phyloP scores from a whole-genome alignment of 2,888 invertebrate genomes.

The Drosophila melanosoma region DNA sequence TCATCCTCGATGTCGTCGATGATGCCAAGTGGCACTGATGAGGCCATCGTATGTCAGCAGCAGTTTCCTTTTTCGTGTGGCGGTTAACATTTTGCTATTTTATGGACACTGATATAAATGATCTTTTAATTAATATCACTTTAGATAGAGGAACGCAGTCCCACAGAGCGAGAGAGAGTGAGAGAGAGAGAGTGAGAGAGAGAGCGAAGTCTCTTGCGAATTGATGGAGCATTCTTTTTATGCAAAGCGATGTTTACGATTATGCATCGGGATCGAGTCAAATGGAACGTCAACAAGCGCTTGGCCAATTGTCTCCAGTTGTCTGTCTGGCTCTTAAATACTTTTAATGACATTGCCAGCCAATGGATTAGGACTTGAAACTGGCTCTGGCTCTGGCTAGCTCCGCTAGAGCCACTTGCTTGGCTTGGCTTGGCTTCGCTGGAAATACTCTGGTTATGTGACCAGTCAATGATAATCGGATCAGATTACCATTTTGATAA shows the following conservation, averaged over 20 bases:
- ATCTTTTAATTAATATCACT: constrained; percentile 82
- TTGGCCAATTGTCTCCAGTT: constrained; percentile 52
- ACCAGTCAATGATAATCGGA: constrained; percentile 77
- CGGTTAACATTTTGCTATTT: constrained; percentile 77
- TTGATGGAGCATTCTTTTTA: constrained; percentile 83
- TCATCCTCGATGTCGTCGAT: constrained; percentile 44
- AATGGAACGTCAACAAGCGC: constrained; percentile 52
- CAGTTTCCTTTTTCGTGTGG: constrained; percentile 49
- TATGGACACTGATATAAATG: constrained; percentile 81
- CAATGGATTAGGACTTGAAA: constrained; percentile 67
- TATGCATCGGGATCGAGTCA: constrained; percentile 64
- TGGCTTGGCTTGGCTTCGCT: constrained; percentile 9
- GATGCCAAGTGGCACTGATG: constrained; percentile 82
- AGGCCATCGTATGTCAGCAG: constrained; percentile 69
- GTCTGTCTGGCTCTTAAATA: constrained; percentile 66
- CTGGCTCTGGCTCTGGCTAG: constrained; percentile 23
- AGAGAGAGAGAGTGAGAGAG: not conserved
- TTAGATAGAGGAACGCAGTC: constrained; percentile 65
- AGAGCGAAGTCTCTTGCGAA: constrained; percentile 39
- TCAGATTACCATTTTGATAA: constrained; percentile 76
- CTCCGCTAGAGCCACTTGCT: constrained; percentile 20
- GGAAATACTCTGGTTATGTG: constrained; percentile 57
- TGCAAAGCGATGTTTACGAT: constrained; percentile 83
- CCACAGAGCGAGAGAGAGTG: not conserved
- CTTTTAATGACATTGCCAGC: constrained; percentile 70